Evolutionary conservation across 23 tunicate species (phyloP).

Genomic region (Trididemnum nubilum): DNA sequence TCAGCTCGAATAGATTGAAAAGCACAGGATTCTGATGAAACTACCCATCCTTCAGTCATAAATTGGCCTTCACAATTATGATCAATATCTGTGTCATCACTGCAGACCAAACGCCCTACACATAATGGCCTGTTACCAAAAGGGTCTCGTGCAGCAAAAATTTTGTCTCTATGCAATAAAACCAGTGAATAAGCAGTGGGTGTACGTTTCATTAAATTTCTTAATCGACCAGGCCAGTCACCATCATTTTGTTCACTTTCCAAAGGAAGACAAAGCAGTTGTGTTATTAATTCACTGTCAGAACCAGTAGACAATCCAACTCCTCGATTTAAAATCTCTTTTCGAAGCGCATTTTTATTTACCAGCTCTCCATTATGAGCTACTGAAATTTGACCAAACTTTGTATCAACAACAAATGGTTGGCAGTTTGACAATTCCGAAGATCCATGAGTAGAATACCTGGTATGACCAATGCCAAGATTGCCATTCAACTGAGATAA

Average conservation of each 20-base stretch:
- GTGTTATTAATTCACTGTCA: constrained; percentile 84
- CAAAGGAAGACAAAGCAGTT: constrained; percentile 69
- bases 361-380: constrained; percentile 92
- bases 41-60: constrained; percentile 56
- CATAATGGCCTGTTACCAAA: constrained; percentile 85
- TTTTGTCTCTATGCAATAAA: constrained; percentile 51
- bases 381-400: constrained; percentile 74
- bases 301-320: constrained; percentile 78
- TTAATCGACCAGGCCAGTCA: constrained; percentile 57
- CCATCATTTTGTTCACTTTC: constrained; percentile 32
- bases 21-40: constrained; percentile 86
- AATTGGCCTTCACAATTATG: neutral
- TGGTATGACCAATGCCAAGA: constrained; percentile 78
- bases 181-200: constrained; percentile 70
- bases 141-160: constrained; percentile 83
- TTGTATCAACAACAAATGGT: constrained; percentile 79
- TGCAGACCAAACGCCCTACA: constrained; percentile 42
- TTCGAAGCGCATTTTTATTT: constrained; percentile 50
- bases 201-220: constrained; percentile 58
- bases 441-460: constrained; percentile 78
- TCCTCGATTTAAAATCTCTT: constrained; percentile 71
- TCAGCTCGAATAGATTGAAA: constrained; percentile 75
- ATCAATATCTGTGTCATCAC: neutral
- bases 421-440: constrained; percentile 78
- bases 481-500: constrained; percentile 55